Base-by-base conservation (phyloP, 2,888 invertebrate genomes). In the Apotomis capreana region DNA sequence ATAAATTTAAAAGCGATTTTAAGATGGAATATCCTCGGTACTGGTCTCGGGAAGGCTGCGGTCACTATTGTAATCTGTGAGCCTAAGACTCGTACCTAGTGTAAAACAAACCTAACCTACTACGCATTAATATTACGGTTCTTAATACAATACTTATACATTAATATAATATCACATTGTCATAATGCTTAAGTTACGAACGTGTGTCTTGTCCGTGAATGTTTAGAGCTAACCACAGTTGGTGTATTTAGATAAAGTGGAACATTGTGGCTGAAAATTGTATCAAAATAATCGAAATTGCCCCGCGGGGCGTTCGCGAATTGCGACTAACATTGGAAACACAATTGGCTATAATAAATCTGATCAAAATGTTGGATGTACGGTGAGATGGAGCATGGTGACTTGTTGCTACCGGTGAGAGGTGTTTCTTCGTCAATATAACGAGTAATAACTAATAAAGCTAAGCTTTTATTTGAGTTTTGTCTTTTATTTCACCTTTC, bases 391-490 rank as follows among this genome's bases (percentile, higher is more conserved):
- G 89, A 88, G 87, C 87, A 83, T 83, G 86, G 84, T 88, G 84
- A 90, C 87, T 88, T 92, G 92, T 93, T 92, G 89, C 86, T 88
- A 88, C 86, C 89, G 87, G 88, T 89, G 90, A 91, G 89, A 91
- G 89, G 91, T 91, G 93, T 93, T 94, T 94, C 92, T 95, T 94
- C 93, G 92, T 95, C 94, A 95, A 95, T 95, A 95, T 93, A 94
- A 95, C 94, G 94, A 95, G 94, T 95, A 95, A 95, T 95, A 95
- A 95, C 95, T 95, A 95, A 95, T 95, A 95, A 95, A 95, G 95
- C 95, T 95, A 95, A 95, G 95, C 95, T 95, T 95, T 95, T 95
- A 95, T 95, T 95, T 95, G 95, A 78, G 6, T 79, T 76, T 68
- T 77, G 86, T 74, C 82, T 92, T 92, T 93, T 87, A 91, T 91